These are phyloP conservation scores for Chymomyza procnemis DNA, from an alignment of 2,888 invertebrate genomes.

Conservation along the genomic window DNA sequence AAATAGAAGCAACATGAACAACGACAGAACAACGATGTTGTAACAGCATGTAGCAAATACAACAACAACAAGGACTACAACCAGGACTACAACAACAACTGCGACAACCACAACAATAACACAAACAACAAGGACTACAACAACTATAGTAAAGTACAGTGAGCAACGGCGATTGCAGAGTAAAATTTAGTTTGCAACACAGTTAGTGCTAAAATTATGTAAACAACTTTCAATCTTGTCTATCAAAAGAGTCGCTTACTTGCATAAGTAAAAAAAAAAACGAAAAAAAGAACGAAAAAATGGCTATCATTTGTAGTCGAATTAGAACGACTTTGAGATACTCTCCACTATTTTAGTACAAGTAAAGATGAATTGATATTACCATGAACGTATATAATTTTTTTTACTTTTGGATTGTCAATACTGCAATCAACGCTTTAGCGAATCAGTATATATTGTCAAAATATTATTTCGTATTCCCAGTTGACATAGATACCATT, in stretches of 20 bases:
- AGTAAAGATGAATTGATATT: no score
- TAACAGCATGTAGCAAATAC: constrained; percentile 27
- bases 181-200: constrained; percentile 32
- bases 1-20: constrained; percentile 8
- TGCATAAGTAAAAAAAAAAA: background rate
- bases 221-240: constrained; percentile 17
- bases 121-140: constrained; percentile 14
- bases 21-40: constrained; percentile 38
- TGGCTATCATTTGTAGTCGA: no score
- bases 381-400: no score
- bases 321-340: no score
- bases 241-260: background rate
- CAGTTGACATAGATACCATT: no score
- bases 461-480: no score
- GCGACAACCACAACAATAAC: constrained; percentile 6
- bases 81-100: constrained; percentile 12
- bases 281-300: no score
- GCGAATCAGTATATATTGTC: no score
- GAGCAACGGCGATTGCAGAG: constrained; percentile 3
- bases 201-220: constrained; percentile 34
- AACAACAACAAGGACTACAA: constrained; percentile 6
- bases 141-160: background rate
- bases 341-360: no score
- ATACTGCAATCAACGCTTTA: no score
- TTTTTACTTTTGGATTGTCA: no score